Conservation (phyloP, 1,140 invertebrate genomes). For the Paraescarpia echinospica region DNA sequence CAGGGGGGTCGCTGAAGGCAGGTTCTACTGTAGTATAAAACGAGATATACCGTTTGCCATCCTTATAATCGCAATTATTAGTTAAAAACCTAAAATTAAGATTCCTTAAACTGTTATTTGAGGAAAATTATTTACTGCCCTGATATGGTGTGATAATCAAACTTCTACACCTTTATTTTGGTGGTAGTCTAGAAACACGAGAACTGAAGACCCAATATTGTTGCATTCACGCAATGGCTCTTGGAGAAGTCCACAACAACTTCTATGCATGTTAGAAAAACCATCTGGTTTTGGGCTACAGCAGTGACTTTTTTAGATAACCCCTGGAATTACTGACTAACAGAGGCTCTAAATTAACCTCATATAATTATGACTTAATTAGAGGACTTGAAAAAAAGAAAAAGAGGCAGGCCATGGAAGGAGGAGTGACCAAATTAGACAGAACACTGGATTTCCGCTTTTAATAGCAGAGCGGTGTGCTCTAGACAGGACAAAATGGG, state of each 20-base stretch:
- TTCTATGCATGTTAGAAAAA: neutral
- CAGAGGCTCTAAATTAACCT: neutral
- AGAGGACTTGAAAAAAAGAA: too few species aligned
- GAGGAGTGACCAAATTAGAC: too few species aligned
- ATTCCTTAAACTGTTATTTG: neutral
- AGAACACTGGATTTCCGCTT: too few species aligned
- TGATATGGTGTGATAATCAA: neutral
- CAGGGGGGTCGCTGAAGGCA: too few species aligned
- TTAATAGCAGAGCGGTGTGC: too few species aligned
- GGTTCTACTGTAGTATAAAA: too few species aligned
- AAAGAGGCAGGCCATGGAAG: too few species aligned
- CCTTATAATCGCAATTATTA: neutral
- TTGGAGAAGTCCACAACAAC: too few species aligned
- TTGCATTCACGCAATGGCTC: too few species aligned
- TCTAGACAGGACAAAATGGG: too few species aligned
- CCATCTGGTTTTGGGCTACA: neutral
- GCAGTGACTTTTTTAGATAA: neutral
- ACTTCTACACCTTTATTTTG: too few species aligned
- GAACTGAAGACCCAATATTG: neutral
- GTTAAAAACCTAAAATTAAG: neutral
- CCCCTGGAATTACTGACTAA: neutral
- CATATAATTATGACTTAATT: neutral
- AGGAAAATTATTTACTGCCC: neutral
- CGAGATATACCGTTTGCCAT: neutral
- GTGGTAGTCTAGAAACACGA: neutral